Evolutionary conservation across 64 coral and sea anemone genomes (phyloP).

Genomic region (Actinia tenebrosa): DNA sequence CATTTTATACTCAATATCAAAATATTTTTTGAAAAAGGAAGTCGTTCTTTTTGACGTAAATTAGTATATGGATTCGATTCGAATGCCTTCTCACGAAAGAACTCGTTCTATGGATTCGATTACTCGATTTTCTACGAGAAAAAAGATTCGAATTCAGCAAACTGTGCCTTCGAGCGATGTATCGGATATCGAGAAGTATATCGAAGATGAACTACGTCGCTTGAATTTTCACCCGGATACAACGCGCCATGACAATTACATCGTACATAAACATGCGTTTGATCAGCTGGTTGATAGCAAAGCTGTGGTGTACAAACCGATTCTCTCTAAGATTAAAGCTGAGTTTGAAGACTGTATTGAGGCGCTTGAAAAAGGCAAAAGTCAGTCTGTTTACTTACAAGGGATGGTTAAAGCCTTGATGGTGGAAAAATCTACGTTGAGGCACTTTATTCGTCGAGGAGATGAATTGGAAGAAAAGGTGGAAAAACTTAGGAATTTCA

Average conservation of each 20-base stretch:
- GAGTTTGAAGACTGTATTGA: constrained; percentile 82
- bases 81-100: not conserved
- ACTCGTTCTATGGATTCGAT: not conserved
- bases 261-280: constrained; percentile 80
- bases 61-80: not conserved
- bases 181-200: constrained; percentile 43
- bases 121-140: not conserved
- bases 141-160: not conserved
- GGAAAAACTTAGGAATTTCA: constrained; percentile 45
- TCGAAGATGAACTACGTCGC: constrained; percentile 40
- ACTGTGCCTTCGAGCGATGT: not conserved
- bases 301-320: constrained; percentile 63
- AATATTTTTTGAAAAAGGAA: not conserved
- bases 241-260: constrained; percentile 59
- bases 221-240: constrained; percentile 33
- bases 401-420: constrained; percentile 74
- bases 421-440: constrained; percentile 69
- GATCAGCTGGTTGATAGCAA: constrained; percentile 81
- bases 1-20: not conserved
- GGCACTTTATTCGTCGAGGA: constrained; percentile 63
- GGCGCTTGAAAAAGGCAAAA: constrained; percentile 83
- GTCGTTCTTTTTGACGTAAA: not conserved
- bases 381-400: constrained; percentile 72
- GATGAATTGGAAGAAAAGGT: constrained; percentile 88
- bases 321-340: constrained; percentile 77